Evolutionary conservation across 2,113 vertebrate genomes (phyloP).

Genomic region (Greenwoodochromis staneri): DNA sequence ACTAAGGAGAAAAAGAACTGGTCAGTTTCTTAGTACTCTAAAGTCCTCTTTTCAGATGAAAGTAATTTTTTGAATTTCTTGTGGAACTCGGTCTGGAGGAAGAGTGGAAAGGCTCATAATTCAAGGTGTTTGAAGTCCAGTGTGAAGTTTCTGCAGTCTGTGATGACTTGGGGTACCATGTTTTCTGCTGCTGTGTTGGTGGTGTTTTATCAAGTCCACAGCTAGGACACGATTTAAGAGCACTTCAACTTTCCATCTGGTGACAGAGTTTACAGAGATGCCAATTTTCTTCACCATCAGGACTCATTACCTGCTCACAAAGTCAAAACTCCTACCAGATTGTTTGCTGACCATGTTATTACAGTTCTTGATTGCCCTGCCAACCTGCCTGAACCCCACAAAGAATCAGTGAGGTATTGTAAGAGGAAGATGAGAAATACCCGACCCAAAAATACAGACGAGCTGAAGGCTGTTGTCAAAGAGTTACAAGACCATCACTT

Average conservation of each 20-base stretch:
- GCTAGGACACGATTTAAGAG: not conserved
- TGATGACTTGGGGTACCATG: not conserved
- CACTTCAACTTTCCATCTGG: not conserved
- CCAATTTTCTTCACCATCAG: not conserved
- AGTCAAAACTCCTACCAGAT: not conserved
- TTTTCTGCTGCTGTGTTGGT: not conserved
- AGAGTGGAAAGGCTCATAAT: not conserved
- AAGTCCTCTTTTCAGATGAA: not conserved
- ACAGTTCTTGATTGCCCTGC: not conserved
- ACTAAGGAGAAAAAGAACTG: not conserved
- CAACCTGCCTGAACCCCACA: not conserved
- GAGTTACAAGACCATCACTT: not conserved
- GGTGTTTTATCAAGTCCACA: not conserved
- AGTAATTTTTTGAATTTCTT: not conserved
- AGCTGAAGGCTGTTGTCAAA: not conserved
- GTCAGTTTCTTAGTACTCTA: not conserved
- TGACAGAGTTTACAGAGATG: not conserved
- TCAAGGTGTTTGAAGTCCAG: not conserved
- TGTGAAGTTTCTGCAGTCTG: not conserved
- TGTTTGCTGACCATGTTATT: not conserved
- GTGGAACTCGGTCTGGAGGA: not conserved
- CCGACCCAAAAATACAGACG: not conserved
- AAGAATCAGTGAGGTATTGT: not conserved
- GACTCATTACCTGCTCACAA: not conserved
- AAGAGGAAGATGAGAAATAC: not conserved